A percentile compares a stretch with the other conserved stretches of the same genome.
Evolutionary conservation across 2,797 vertebrate genomes (phyloP).

Genomic region (Macropus fuliginosus): DNA sequence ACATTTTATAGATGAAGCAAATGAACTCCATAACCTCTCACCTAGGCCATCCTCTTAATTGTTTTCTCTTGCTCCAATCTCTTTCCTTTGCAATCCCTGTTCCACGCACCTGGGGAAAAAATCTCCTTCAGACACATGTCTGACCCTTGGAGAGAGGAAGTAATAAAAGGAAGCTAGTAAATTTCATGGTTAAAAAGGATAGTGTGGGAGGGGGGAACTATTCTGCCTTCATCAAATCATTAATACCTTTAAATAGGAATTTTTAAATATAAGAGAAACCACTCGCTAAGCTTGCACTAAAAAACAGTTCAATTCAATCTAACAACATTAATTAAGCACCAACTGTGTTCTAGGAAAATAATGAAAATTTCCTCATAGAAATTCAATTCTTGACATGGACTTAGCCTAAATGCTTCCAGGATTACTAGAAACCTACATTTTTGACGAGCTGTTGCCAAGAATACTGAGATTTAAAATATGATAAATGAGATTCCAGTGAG

Average conservation of each 20-base stretch:
- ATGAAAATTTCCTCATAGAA: constrained; percentile 9
- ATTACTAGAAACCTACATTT: constrained; percentile 29
- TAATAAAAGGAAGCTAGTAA: background rate
- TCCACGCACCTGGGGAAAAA: background rate
- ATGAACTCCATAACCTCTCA: background rate
- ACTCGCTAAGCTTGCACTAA: background rate
- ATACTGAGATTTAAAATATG: constrained; percentile 45
- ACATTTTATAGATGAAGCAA: background rate
- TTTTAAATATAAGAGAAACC: background rate
- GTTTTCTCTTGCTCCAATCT: background rate
- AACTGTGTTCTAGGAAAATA: background rate
- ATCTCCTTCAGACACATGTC: background rate
- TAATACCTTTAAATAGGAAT: background rate
- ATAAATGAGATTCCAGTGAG: background rate
- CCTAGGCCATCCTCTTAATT: background rate
- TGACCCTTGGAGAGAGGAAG: background rate
- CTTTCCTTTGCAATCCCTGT: background rate
- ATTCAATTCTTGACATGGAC: background rate
- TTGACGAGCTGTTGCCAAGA: background rate
- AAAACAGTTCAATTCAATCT: background rate
- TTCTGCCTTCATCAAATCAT: background rate
- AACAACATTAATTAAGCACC: background rate
- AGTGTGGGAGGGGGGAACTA: background rate
- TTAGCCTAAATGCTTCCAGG: constrained; percentile 20
- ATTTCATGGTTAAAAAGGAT: background rate